phyloP scores from a whole-genome alignment of 2,113 vertebrate genomes.

The Chloebia gouldiae region DNA sequence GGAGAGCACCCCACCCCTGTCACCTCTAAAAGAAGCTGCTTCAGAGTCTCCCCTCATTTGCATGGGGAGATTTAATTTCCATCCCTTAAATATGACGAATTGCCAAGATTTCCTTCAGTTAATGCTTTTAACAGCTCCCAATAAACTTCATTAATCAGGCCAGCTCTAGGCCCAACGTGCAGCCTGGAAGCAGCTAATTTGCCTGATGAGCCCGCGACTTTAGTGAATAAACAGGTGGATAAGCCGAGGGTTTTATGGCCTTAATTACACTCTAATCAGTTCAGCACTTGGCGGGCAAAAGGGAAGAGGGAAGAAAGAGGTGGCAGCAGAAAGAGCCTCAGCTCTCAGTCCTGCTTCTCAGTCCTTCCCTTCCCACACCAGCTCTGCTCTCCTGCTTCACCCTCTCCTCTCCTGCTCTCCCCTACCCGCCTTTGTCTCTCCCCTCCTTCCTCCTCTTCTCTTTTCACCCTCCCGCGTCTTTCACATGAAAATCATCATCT shows the following conservation, averaged over 20 bases:
- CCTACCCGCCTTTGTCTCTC: background rate
- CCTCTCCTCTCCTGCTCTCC: background rate
- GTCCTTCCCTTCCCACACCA: background rate
- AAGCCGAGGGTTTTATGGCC: conserved; percentile 96
- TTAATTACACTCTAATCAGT: conserved; percentile 99
- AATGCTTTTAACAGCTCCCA: conserved; percentile 99
- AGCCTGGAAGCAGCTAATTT: conserved; percentile 85
- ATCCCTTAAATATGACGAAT: conserved; percentile 99
- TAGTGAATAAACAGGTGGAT: conserved; percentile 99
- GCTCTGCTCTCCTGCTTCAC: background rate
- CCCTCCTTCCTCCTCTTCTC: background rate
- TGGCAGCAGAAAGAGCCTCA: conserved; percentile 7
- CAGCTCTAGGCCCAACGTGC: conserved; percentile 83
- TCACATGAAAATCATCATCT: background rate
- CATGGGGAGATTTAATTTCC: conserved; percentile 93
- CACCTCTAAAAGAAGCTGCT: conserved; percentile 75
- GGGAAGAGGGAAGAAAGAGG: conserved; percentile 55
- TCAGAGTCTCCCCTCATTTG: conserved; percentile 78
- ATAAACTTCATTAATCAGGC: conserved; percentile 99
- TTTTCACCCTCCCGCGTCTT: background rate
- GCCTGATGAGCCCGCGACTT: conserved; percentile 91
- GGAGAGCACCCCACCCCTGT: background rate
- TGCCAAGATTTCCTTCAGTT: conserved; percentile 94
- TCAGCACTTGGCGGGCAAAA: conserved; percentile 86
- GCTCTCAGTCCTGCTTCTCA: background rate